Evolutionary conservation across 2,113 vertebrate genomes (phyloP), one percentile per base, ranked within the genome.

Genomic region (Brachyhypopomus gauderio): DNA sequence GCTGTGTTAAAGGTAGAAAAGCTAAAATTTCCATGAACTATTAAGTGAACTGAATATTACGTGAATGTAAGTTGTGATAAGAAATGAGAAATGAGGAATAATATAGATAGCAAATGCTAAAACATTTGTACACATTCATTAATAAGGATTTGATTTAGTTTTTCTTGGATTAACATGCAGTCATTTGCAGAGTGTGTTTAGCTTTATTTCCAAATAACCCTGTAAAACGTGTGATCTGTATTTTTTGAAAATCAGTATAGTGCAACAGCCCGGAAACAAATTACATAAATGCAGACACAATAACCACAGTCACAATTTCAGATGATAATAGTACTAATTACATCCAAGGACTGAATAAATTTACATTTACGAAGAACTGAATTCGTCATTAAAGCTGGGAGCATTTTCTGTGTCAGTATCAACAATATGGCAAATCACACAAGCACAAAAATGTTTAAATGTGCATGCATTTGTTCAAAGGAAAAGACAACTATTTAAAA

Each of bases 281-380:
- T 5, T 11, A 70, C 66, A 79, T n/a, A 79, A 79, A 70, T n/a
- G 58, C 36, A 7, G 38, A 38, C 64, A 79, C 34, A 38, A 80
- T 45, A 48, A 12, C 14, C 4, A 79, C 67, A 38, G 77, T 78
- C 41, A 52, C 52, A 0, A 41, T 59, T 27, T 69, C 55, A 22
- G 36, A 16, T 38, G 25, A 1, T 22, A 48, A 63, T 27, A 70
- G 36, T 58, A 80, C 25, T 63, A 72, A 80, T 64, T 77, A 25
- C 14, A 55, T 17, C 41, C 38, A 64, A 58, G 66, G 45, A 63
- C 58, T 22, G 19, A 48, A 63, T 79, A 4, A 79, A 30, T 71
- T 25, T 60, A 45, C 77, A 59, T 41, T 38, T 14, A 58, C 30
- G 41, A 78, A 70, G 20, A n/a, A 71, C 2, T 20, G 19, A 12